phyloP scores from a whole-genome alignment of 35 echinoderm and acorn worm species.

The Eucidaris tribuloides region DNA sequence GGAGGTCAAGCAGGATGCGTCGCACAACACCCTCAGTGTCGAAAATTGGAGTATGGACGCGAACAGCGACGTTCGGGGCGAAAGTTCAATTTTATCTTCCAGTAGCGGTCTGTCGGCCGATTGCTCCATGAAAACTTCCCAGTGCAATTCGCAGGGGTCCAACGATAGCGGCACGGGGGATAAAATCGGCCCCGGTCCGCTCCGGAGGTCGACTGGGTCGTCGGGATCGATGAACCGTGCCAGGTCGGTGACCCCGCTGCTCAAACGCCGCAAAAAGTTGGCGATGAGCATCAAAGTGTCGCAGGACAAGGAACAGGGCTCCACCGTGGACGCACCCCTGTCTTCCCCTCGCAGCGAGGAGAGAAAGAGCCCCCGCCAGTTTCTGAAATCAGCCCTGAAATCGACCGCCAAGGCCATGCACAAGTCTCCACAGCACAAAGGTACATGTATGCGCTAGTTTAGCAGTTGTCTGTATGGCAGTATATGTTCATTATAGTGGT shows the following conservation, averaged over 20 bases:
- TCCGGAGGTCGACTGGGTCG: neutral
- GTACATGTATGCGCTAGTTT: too few relatives aligned
- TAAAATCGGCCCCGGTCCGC: neutral
- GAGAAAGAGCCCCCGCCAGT: conserved; percentile 11
- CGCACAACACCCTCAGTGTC: conserved; percentile 11
- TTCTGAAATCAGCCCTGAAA: neutral
- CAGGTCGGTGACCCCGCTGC: neutral
- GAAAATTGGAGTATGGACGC: conserved; percentile 29
- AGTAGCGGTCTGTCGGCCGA: conserved; percentile 13
- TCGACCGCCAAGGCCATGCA: conserved; percentile 16
- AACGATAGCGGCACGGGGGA: neutral
- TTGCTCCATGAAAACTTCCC: conserved; percentile 27
- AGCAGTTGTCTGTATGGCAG: too few relatives aligned
- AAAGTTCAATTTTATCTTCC: conserved; percentile 5
- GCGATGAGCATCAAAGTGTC: neutral
- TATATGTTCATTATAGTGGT: too few relatives aligned
- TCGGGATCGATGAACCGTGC: conserved; percentile 9
- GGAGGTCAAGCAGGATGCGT: conserved; percentile 12
- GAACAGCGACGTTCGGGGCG: conserved; percentile 2
- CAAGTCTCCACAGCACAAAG: neutral
- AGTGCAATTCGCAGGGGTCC: conserved; percentile 17
- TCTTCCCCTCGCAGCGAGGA: conserved; percentile 19
- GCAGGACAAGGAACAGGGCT: neutral
- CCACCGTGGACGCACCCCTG: neutral
- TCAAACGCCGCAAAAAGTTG: conserved; percentile 6